Base-by-base conservation (phyloP, 1,140 invertebrate genomes). In the Cherax quadricarinatus region DNA sequence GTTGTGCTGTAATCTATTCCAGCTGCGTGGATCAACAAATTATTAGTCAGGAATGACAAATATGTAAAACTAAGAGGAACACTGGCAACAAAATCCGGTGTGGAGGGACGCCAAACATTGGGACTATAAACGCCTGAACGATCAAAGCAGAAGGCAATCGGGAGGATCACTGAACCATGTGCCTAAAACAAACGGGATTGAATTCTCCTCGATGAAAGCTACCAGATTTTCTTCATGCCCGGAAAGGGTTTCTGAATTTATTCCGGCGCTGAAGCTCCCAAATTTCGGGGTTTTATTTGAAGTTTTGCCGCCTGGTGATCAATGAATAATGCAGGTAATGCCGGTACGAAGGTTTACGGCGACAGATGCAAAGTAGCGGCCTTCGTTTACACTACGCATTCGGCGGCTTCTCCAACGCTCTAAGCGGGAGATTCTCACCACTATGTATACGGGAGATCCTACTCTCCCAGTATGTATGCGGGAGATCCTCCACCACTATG, bases 111-210 rank as follows among this genome's bases (percentile, higher is more conserved):
- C 83, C 89, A 80, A 86, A 79, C 89, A 80, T 80, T 62, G 84
- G 30, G 53, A 81, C 89, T 79, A 86, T 86, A 91, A 91, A 86
- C 89, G 89, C 89, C 83, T 79, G 53, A 86, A 86, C 89, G 89
- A 91, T 91, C 89, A 86, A 91, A 91, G 89, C 84, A 80, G 84
- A 81, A 86, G 83, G 83, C 84, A 86, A 86, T 86, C 83, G 73
- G 83, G 89, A 79, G 89, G 89, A 91, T 91, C 89, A 91, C 73
- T 86, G 89, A 91, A 91, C 89, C 89, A 81, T 80, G 89, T 84
- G 89, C 73, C 84, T 86, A 91, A 91, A 91, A 86, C 89, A 86
- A 91, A 91, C 89, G 89, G 89, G 89, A 91, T 91, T 91, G 89
- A 86, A 91, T 91, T 91, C 89, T 91, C 89, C 89, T 48, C 89